phyloP scores from a whole-genome alignment of 2,797 vertebrate species.

The Danio kyathit region DNA sequence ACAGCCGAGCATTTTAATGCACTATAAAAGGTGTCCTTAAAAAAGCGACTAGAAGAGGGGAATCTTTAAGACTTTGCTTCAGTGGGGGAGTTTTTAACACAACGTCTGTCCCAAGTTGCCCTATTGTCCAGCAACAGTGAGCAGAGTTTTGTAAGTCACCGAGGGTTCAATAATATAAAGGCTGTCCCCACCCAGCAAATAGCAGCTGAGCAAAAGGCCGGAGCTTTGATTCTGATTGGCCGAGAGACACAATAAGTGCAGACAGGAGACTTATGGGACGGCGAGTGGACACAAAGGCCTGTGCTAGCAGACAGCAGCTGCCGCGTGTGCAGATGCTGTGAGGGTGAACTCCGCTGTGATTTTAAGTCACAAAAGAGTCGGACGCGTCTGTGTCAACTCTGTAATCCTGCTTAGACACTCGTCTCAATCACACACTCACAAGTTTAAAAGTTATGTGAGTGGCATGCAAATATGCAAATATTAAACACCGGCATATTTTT shows the following conservation, averaged over 20 bases:
- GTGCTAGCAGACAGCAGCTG: slow-evolving; percentile 77
- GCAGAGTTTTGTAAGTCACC: slow-evolving; percentile 15
- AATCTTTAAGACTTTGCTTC: neutral
- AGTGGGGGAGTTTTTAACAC: slow-evolving; percentile 16
- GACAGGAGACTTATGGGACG: slow-evolving; percentile 53
- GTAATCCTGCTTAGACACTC: slow-evolving; percentile 67
- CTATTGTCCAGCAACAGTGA: slow-evolving; percentile 63
- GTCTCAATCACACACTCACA: slow-evolving; percentile 24
- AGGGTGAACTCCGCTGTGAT: slow-evolving; percentile 49
- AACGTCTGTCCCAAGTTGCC: slow-evolving; percentile 68
- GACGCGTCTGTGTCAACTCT: slow-evolving; percentile 68
- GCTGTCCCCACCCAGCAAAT: slow-evolving; percentile 32
- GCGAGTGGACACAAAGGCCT: slow-evolving; percentile 68
- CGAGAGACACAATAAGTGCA: slow-evolving; percentile 46
- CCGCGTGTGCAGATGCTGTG: slow-evolving; percentile 52
- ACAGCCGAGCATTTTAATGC: neutral
- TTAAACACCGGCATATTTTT: slow-evolving; percentile 20
- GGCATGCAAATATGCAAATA: neutral
- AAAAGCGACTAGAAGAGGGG: neutral
- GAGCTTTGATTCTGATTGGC: slow-evolving; percentile 41
- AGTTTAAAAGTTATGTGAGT: neutral
- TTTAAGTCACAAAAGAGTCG: slow-evolving; percentile 75
- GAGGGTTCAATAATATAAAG: slow-evolving; percentile 32
- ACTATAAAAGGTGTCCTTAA: neutral
- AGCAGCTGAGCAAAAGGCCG: neutral